Percentiles rank a stretch among this genome's conserved stretches.
Evolutionary conservation across 2,888 invertebrate genomes (phyloP).

Genomic region (Lucinisca nassula): DNA sequence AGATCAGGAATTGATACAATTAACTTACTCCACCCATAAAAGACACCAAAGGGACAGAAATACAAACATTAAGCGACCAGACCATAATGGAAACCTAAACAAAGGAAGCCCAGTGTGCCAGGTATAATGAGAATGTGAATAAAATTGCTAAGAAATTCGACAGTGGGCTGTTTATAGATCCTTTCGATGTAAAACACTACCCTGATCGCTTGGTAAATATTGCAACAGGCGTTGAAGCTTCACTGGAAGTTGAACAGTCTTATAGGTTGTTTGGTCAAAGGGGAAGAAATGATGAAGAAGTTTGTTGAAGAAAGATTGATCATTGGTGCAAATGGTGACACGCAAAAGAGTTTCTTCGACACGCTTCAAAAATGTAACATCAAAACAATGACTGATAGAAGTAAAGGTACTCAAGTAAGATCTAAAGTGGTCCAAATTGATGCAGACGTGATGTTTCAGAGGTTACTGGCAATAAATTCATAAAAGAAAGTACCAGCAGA

Average conservation of each 20-base stretch:
- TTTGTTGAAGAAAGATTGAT: background rate
- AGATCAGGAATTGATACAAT: too few relatives aligned
- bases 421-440: background rate
- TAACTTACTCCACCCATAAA: too few relatives aligned
- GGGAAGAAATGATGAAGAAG: background rate
- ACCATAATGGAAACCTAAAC: too few relatives aligned
- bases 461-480: conserved; percentile 11
- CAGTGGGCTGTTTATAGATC: background rate
- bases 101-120: background rate
- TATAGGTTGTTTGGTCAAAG: background rate
- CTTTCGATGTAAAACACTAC: background rate
- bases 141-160: background rate
- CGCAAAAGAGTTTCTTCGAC: background rate
- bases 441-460: background rate
- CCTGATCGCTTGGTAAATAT: background rate
- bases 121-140: background rate
- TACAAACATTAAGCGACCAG: too few relatives aligned
- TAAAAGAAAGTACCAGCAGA: conserved; percentile 14
- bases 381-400: background rate
- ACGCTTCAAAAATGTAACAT: background rate
- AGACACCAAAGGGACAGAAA: too few relatives aligned
- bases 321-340: background rate
- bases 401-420: background rate
- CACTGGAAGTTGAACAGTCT: background rate
- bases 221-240: background rate